Conservation (phyloP, 1,140 invertebrate species). For the Caenorhabditis latens region DNA sequence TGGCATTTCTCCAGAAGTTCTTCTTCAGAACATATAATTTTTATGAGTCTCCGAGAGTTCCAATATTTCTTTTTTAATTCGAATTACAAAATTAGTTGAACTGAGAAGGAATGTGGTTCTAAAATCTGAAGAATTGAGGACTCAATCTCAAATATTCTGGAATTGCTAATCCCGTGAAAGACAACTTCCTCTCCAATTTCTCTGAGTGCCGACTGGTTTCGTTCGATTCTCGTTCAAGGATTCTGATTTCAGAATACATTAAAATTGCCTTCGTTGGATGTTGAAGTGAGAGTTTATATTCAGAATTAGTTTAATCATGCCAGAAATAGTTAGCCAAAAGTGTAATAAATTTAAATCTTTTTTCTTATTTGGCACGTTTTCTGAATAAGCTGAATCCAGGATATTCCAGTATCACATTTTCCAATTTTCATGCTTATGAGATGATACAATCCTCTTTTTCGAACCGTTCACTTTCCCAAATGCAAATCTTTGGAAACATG, state of each 20-base stretch:
- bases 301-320: too few species aligned
- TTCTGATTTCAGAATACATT: constrained; percentile 26
- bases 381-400: background rate
- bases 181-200: constrained; percentile 11
- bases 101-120: background rate
- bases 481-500: background rate
- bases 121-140: background rate
- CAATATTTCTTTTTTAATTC: background rate
- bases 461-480: constrained; percentile 1
- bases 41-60: background rate
- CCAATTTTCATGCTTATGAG: background rate
- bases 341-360: too few species aligned
- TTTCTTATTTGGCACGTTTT: background rate
- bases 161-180: background rate
- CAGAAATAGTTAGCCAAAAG: too few species aligned
- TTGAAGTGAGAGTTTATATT: too few species aligned
- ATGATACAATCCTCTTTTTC: background rate
- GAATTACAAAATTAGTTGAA: background rate
- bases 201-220: background rate
- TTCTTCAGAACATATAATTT: background rate
- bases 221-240: background rate
- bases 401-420: background rate
- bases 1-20: background rate
- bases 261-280: background rate
- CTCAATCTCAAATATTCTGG: background rate